These are phyloP conservation scores for Lutraria lutraria DNA, from an alignment of 2,888 invertebrate species.

Conservation along the genomic window DNA sequence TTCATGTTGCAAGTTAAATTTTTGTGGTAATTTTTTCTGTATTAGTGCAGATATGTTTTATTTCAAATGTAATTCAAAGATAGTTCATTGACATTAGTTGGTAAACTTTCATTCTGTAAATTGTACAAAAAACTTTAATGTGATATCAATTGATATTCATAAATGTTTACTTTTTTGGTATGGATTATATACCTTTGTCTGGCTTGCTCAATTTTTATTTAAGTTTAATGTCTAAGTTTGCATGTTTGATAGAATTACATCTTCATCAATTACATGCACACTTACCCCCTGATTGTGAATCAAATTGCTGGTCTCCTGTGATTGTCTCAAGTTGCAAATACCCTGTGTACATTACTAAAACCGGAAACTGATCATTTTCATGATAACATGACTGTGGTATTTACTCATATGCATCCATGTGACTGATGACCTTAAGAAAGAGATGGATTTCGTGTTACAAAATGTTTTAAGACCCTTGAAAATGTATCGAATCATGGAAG, in stretches of 20 bases:
- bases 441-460: background rate
- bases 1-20: background rate
- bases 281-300: background rate
- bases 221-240: no score
- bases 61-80: background rate
- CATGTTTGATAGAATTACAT: background rate
- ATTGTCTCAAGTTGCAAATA: background rate
- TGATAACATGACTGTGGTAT: constrained; percentile 18
- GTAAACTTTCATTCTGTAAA: background rate
- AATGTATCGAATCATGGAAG: constrained; percentile 4
- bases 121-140: background rate
- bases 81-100: background rate
- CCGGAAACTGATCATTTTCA: background rate
- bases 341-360: background rate
- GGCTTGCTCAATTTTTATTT: background rate
- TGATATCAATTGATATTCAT: background rate
- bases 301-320: background rate
- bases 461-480: constrained; percentile 19
- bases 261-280: constrained; percentile 2
- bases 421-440: constrained; percentile 4
- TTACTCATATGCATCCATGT: constrained; percentile 9
- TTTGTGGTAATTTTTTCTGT: background rate
- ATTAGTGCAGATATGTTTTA: background rate
- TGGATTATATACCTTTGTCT: background rate
- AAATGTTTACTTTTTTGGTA: background rate